These are phyloP conservation scores for Strix occidentalis DNA, from an alignment of 2,797 vertebrate species.

Conservation along the genomic window DNA sequence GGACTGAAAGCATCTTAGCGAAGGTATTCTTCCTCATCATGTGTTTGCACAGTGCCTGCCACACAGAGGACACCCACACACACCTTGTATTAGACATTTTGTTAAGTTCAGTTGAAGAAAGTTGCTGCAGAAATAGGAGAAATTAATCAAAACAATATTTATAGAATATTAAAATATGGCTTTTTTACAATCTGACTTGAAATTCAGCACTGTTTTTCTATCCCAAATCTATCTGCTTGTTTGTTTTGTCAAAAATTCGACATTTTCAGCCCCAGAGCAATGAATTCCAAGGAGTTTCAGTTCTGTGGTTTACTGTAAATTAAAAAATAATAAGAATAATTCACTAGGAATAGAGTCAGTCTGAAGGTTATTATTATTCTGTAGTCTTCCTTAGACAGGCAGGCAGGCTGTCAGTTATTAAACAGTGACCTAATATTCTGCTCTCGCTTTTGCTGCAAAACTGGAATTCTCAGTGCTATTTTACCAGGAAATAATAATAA, in stretches of 20 bases:
- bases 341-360: background rate
- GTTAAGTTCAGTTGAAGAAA: background rate
- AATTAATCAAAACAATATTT: background rate
- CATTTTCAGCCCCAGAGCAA: background rate
- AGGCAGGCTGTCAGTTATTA: background rate
- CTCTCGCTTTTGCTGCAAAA: background rate
- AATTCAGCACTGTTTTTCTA: background rate
- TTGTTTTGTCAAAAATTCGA: background rate
- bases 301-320: background rate
- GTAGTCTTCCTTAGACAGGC: background rate
- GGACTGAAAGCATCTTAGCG: background rate
- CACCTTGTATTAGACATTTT: background rate
- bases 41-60: background rate
- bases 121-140: background rate
- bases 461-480: background rate
- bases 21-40: background rate
- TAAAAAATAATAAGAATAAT: background rate
- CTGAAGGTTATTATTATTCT: background rate
- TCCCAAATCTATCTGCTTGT: background rate
- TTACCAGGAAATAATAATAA: background rate
- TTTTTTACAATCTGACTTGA: background rate
- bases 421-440: background rate
- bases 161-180: rapidly evolving
- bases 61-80: background rate
- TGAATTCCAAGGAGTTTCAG: background rate